A percentile compares a stretch with the other conserved stretches of the same genome.
These are phyloP conservation scores for Hydrochoerus hydrochaeris DNA, from an alignment of 2,113 vertebrate species.

Conservation along the genomic window DNA sequence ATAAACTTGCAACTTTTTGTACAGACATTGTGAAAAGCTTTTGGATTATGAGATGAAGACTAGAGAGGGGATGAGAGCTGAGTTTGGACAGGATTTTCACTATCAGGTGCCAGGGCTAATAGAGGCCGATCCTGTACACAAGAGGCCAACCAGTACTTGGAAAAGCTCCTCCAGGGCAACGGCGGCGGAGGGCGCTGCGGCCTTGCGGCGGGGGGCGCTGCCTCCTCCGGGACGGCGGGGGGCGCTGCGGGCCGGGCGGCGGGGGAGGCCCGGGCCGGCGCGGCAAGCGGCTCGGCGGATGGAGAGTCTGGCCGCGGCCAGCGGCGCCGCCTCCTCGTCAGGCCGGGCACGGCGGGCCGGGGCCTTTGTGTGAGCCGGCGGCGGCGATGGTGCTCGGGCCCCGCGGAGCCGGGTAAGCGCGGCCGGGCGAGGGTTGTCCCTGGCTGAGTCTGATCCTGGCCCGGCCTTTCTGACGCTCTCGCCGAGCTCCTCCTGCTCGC, in stretches of 20 bases:
- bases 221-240: constrained; percentile 81
- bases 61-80: no score
- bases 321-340: constrained; percentile 80
- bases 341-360: constrained; percentile 78
- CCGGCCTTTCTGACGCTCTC: not conserved
- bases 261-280: constrained; percentile 76
- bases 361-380: constrained; percentile 81
- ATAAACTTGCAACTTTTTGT: not conserved
- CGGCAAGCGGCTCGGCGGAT: constrained; percentile 77
- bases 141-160: not conserved
- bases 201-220: constrained; percentile 76
- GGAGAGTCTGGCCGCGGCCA: constrained; percentile 81
- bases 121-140: not conserved
- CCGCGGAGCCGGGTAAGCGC: constrained; percentile 79
- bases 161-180: not conserved
- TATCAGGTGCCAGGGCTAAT: not conserved
- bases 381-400: constrained; percentile 77
- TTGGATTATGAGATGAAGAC: not conserved
- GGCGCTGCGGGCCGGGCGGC: constrained; percentile 78
- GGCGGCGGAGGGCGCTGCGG: constrained; percentile 61
- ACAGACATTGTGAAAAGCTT: not conserved
- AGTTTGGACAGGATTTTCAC: not conserved
- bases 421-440: not conserved
- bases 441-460: not conserved
- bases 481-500: not conserved